Evolutionary conservation across 2,113 vertebrate genomes (phyloP), one percentile per base, ranked within the genome.

Genomic region (Microcebus griseorufus): DNA sequence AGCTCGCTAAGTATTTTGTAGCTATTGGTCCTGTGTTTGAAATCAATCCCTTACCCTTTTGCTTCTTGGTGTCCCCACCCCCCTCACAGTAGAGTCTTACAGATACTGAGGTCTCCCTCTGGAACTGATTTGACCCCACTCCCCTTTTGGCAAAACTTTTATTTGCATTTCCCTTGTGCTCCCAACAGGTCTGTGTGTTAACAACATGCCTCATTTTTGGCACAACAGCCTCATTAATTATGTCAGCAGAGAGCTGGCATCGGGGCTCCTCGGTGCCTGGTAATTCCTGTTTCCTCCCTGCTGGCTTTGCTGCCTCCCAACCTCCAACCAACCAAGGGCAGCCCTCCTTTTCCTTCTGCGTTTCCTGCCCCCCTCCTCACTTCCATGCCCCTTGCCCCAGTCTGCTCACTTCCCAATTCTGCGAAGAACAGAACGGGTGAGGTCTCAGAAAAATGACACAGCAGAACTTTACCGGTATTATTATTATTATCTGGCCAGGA

Each of bases 101-200:
- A 86, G 39, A 48, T 48, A 55, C 27, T 1, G 2, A 7, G 34
- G 42, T 88, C 92, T 95, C 22, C 86, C 17, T 45, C 42, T 60
- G 23, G 80, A 76, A 87, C 20, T 39, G 53, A 42, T 60, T 45
- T 45, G 72, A 51, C 48, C 88, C 27, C 29, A 62, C 45, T 51
- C 53, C 18, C 34, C 97, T 90, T 81, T 90, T 98, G 97, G 96
- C 97, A 97, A 97, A 93, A 82, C 88, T 93, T 97, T 96, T 96
- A 96, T 95, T 96, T 96, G 97, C 97, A 88, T 60, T 88, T 78
- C 93, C 45, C 69, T 48, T 78, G 79, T 75, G 80, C 73, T 97
- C 58, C 86, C 88, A 93, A 55, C 91, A 96, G 95, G n/a, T 89
- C 0, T 22, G 97, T 84, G 95, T 94, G 94, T 83, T 92, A 97